A percentile compares a stretch with the other conserved stretches of the same genome.
These are phyloP conservation scores for Carettochelys insculpta DNA, from an alignment of 2,113 vertebrate species.

Conservation along the genomic window DNA sequence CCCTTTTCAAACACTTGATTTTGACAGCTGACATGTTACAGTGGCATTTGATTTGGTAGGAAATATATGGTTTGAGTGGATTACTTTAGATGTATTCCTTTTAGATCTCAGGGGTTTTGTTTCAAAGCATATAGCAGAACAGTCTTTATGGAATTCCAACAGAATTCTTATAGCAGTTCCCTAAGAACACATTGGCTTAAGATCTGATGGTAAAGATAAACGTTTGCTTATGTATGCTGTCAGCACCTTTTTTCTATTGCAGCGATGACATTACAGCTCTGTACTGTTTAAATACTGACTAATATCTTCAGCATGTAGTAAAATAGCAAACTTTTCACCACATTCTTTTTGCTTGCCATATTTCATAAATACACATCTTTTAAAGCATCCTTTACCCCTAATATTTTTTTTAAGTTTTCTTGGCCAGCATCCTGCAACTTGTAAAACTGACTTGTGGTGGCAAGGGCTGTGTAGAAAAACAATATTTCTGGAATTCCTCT, in stretches of 20 bases:
- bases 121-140: slow-evolving; percentile 15
- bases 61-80: not conserved
- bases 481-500: slow-evolving; percentile 19
- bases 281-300: slow-evolving; percentile 22
- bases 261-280: not conserved
- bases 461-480: slow-evolving; percentile 7
- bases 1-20: not conserved
- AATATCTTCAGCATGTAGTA: slow-evolving; percentile 31
- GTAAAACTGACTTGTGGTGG: slow-evolving; percentile 37
- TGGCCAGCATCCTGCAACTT: slow-evolving; percentile 25
- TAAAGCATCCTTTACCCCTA: slow-evolving; percentile 4
- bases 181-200: not conserved
- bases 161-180: not conserved
- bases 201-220: slow-evolving; percentile 36
- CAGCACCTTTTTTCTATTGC: slow-evolving; percentile 38
- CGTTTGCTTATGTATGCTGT: slow-evolving; percentile 28
- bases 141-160: not conserved
- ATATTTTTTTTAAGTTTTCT: slow-evolving; percentile 16
- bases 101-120: not conserved
- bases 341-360: slow-evolving; percentile 26
- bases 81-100: not conserved
- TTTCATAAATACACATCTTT: slow-evolving; percentile 31
- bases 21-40: not conserved
- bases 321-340: slow-evolving; percentile 41
- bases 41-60: not conserved